Percentiles rank a stretch among this genome's conserved stretches.
phyloP scores from a whole-genome alignment of 2,113 vertebrate genomes.

The Sinosuthora webbiana region DNA sequence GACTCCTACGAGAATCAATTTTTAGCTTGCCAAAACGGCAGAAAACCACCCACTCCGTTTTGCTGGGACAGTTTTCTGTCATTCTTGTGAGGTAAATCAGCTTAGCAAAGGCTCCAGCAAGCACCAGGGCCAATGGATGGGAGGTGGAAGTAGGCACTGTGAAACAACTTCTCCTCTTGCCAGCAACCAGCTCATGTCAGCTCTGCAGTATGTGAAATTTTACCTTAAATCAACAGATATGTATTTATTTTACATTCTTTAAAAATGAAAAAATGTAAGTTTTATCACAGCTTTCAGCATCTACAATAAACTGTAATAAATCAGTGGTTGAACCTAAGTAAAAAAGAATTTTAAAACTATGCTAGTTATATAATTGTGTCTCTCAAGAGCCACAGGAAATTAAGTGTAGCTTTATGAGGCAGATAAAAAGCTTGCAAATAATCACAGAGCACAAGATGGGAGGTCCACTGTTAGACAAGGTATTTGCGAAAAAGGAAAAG shows the following conservation, averaged over 20 bases:
- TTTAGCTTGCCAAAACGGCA: neutral
- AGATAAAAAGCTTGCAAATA: neutral
- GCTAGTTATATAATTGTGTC: neutral
- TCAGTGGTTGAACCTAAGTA: neutral
- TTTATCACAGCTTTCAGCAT: neutral
- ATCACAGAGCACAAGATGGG: neutral
- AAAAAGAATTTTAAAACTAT: neutral
- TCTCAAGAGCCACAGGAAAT: constrained; percentile 8
- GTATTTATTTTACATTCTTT: neutral
- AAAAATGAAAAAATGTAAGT: neutral
- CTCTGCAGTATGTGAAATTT: neutral
- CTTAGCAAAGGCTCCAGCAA: neutral
- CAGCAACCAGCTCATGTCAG: neutral
- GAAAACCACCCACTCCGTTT: neutral
- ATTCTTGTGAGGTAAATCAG: neutral
- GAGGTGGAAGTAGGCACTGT: neutral
- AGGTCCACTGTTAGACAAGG: neutral
- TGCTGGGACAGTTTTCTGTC: neutral
- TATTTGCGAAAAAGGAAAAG: neutral
- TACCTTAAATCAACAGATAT: neutral
- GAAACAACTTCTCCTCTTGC: neutral
- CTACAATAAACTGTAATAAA: neutral
- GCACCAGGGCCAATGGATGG: neutral
- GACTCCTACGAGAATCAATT: neutral
- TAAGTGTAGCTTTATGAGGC: neutral